Evolutionary conservation across 1,140 invertebrate species (phyloP), one percentile per base, ranked within the genome.

Genomic region (Leptinotarsa undecemlineata): DNA sequence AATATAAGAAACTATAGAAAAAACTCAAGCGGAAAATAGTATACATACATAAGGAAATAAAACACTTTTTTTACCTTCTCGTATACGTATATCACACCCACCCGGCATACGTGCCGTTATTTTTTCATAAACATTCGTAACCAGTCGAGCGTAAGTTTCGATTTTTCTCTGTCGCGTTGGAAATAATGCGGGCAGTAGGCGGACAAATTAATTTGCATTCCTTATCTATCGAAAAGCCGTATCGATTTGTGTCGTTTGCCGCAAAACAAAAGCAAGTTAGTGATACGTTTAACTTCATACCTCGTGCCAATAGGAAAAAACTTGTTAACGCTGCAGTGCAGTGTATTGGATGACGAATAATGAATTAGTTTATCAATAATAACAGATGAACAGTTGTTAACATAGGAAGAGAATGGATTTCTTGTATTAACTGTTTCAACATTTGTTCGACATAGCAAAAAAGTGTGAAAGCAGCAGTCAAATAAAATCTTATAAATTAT

Each of bases 131-230:
- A 15, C 23, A 67, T 21, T n/a, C 42, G 23, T 33, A 33, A 67
- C 26, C 23, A 67, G 23, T 67, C 21, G 64, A 67, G 64, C 64
- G 64, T 67, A 67, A 42, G 64, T 67, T 67, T 2, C 42, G 64
- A 67, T 67, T 67, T 67, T 67, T 67, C 42, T 11, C 15, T 14
- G 64, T 42, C n/a, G 64, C 20, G 21, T 57, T 57, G 51, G 51
- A 11, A 42, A 67, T 42, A 67, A 42, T 23, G 23, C 76, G 66
- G 63, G 42, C 20, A 33, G 76, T 77, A 33, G 73, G 73, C 66
- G 76, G 76, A 77, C 72, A 76, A 76, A 76, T 73, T 74, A 74
- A 71, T 70, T 62, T 48, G 61, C 60, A 64, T 67, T 68, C 48
- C 26, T 66, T 33, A 20, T 69, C 64, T 68, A 68, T 61, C 64